Evolutionary conservation across 2,888 invertebrate genomes (phyloP), one percentile per base, ranked within the genome.

Genomic region (Oxycera nigricornis): DNA sequence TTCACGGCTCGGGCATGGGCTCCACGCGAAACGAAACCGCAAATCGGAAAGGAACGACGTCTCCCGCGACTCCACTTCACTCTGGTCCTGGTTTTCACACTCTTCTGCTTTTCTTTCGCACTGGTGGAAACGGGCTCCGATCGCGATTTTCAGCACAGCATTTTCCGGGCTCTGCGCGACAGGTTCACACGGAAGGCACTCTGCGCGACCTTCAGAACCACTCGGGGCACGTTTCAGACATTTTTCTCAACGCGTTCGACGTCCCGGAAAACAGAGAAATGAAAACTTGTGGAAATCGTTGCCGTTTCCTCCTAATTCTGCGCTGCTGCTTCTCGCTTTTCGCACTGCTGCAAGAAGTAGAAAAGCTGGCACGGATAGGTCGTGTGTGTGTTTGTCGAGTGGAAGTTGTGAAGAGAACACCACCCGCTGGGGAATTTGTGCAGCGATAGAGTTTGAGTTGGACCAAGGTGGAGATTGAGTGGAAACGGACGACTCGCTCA

Each of bases 301-400:
- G 39, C 24, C 41, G 65, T 22, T 41, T 62, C 62, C 62, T 62
- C 65, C 41, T 65, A 41, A 30, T 65, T 65, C 65, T 65, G 65
- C 65, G 65, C 65, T 65, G 65, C 65, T 65, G 65, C 65, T 41
- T 65, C 41, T 65, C 41, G 65, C 65, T 65, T 65, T 65, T 65
- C 65, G 65, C 65, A 65, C 65, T 65, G 65, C 65, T 65, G 65
- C 65, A 65, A 65, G 65, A 65, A 65, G 24, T 65, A n/a, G n/a
- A n/a, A n/a, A n/a, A n/a, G n/a, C 30, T 65, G 39, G 41, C 65
- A 28, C 65, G 65, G 39, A 39, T n/a, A n/a, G n/a, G n/a, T n/a
- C n/a, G n/a, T n/a, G n/a, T n/a, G n/a, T n/a, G n/a, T n/a, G n/a
- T 9, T 2, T 52, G 52, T 7, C 22, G 52, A 24, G 20, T 20